Evolutionary conservation across 2,113 vertebrate species (phyloP).

Genomic region (Terrapene triunguis): DNA sequence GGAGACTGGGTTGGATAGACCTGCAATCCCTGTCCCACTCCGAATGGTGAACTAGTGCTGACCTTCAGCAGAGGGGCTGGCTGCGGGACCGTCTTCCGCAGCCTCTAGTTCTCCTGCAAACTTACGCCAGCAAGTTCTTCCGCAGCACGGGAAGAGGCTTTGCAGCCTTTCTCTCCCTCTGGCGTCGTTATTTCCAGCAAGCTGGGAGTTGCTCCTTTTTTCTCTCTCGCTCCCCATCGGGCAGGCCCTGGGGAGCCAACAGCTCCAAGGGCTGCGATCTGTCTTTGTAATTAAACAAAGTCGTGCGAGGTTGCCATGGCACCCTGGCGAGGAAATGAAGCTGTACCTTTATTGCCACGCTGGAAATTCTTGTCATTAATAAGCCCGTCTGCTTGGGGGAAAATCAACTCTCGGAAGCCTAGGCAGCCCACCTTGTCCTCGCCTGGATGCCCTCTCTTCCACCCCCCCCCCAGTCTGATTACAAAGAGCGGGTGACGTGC

Average conservation of each 20-base stretch:
- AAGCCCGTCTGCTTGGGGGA: background rate
- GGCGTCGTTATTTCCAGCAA: background rate
- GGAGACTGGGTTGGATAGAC: background rate
- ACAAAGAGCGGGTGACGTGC: background rate
- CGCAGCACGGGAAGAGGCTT: rapidly evolving
- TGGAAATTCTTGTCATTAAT: background rate
- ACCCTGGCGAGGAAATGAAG: background rate
- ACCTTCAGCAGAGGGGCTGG: background rate
- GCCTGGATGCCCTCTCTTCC: background rate
- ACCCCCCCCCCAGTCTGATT: background rate
- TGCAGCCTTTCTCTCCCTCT: background rate
- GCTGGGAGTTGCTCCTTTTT: background rate
- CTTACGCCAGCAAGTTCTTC: rapidly evolving
- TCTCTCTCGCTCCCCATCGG: rapidly evolving
- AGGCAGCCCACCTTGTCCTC: background rate
- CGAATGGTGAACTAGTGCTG: background rate
- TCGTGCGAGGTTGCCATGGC: conserved; percentile 69
- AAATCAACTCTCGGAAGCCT: background rate
- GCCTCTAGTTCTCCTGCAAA: background rate
- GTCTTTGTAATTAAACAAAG: conserved; percentile 58
- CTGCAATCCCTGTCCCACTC: background rate
- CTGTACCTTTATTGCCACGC: conserved; percentile 39
- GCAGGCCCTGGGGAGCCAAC: background rate
- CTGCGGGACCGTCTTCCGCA: no score
- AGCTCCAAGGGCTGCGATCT: background rate